Evolutionary conservation across 1,140 invertebrate species (phyloP).

Genomic region (Acromyrmex charruanus): DNA sequence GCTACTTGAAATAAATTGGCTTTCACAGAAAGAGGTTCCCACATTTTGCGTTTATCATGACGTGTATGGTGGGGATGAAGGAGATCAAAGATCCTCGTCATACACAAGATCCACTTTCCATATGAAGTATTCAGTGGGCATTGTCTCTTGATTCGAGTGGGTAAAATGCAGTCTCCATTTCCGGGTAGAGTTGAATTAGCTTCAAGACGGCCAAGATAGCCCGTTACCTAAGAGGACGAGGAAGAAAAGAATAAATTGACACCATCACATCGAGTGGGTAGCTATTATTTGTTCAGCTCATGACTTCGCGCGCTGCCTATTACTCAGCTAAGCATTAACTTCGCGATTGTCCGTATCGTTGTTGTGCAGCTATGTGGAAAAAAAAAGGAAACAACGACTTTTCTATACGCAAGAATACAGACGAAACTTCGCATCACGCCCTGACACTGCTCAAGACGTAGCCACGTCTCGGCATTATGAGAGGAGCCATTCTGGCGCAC

Average conservation of each 20-base stretch:
- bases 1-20: slow-evolving; percentile 54
- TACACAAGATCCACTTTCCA: slow-evolving; percentile 26
- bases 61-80: slow-evolving; percentile 26
- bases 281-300: slow-evolving; percentile 82
- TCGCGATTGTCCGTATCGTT: slow-evolving; percentile 47
- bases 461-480: not conserved
- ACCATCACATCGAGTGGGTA: slow-evolving; percentile 76
- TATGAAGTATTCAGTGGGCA: slow-evolving; percentile 30
- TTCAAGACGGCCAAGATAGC: slow-evolving; percentile 66
- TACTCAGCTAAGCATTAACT: slow-evolving; percentile 81
- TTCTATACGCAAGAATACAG: not conserved
- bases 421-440: not conserved
- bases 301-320: slow-evolving; percentile 77
- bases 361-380: not conserved
- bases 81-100: slow-evolving; percentile 46
- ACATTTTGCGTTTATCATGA: not conserved
- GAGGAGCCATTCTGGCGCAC: slow-evolving; percentile 21
- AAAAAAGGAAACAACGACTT: slow-evolving; percentile 41
- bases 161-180: slow-evolving; percentile 50
- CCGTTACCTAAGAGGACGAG: slow-evolving; percentile 68
- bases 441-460: slow-evolving; percentile 5
- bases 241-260: slow-evolving; percentile 68
- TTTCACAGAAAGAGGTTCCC: not conserved
- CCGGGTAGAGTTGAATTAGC: slow-evolving; percentile 71
- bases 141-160: not conserved